Evolutionary conservation across 2,113 vertebrate species (phyloP).

Genomic region (Eolophus roseicapilla): DNA sequence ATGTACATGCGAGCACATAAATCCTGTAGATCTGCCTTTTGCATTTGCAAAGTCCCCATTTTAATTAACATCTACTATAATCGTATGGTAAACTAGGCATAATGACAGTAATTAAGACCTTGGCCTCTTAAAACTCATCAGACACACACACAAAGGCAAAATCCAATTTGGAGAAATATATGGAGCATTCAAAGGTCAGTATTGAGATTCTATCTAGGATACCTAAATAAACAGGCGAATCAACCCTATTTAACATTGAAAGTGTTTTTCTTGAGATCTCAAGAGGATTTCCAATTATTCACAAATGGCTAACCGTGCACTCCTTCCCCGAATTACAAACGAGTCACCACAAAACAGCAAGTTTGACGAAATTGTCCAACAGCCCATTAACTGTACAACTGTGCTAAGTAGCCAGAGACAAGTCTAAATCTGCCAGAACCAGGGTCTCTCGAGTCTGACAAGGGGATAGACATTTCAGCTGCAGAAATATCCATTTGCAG

Average conservation of each 20-base stretch:
- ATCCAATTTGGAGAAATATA: conserved; percentile 57
- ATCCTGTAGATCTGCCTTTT: background rate
- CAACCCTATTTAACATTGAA: conserved; percentile 64
- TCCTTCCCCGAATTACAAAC: conserved; percentile 56
- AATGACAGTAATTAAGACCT: conserved; percentile 67
- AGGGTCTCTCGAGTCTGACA: background rate
- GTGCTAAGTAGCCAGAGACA: conserved; percentile 64
- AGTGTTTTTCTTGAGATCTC: conserved; percentile 58
- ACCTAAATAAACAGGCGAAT: conserved; percentile 50
- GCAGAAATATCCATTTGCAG: conserved; percentile 29
- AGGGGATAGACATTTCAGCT: conserved; percentile 30
- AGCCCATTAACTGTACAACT: conserved; percentile 66
- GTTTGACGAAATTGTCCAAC: conserved; percentile 67
- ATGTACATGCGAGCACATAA: background rate
- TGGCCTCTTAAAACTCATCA: conserved; percentile 56
- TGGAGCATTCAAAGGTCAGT: conserved; percentile 48
- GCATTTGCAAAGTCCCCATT: background rate
- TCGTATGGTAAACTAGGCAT: conserved; percentile 58
- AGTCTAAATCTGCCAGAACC: conserved; percentile 57
- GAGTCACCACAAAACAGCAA: conserved; percentile 70
- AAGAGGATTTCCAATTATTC: conserved; percentile 71
- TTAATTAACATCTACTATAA: conserved; percentile 73
- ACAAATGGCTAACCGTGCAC: conserved; percentile 65
- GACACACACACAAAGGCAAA: conserved; percentile 8
- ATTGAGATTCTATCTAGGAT: conserved; percentile 58